Evolutionary conservation across 92 coral and sea anemone genomes (phyloP).

Genomic region (Actinernus sp.): DNA sequence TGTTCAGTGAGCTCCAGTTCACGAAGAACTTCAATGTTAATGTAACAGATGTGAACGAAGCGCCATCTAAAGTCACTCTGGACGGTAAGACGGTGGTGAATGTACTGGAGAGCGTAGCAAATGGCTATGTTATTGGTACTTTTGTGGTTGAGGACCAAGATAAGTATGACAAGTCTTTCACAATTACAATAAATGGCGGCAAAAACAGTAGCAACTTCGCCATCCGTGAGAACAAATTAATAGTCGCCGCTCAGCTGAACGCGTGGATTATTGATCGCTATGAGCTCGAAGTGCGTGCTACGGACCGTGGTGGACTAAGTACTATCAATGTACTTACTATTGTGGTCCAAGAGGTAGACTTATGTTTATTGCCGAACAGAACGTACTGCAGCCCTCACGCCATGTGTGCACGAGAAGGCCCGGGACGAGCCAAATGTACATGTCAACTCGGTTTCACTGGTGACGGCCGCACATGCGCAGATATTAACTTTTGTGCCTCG

Average conservation of each 20-base stretch:
- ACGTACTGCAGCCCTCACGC: constrained; percentile 66
- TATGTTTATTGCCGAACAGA: constrained; percentile 33
- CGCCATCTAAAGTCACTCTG: constrained; percentile 62
- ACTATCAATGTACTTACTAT: constrained; percentile 49
- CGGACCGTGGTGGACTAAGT: constrained; percentile 71
- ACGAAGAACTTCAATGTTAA: constrained; percentile 54
- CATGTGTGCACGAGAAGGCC: constrained; percentile 71
- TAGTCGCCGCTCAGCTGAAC: constrained; percentile 64
- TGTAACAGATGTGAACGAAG: constrained; percentile 63
- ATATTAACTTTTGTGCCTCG: constrained; percentile 63
- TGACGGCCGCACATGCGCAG: constrained; percentile 58
- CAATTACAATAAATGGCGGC: constrained; percentile 37
- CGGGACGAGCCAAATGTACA: constrained; percentile 65
- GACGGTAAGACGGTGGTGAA: constrained; percentile 53
- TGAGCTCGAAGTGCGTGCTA: constrained; percentile 50
- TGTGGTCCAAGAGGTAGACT: constrained; percentile 52
- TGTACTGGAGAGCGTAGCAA: constrained; percentile 30
- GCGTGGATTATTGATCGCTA: constrained; percentile 71
- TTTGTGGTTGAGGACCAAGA: constrained; percentile 71
- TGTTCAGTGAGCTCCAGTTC: constrained; percentile 45
- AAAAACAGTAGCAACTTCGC: constrained; percentile 37
- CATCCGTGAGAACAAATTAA: constrained; percentile 32
- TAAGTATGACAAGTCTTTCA: constrained; percentile 35
- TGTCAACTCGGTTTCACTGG: constrained; percentile 76
- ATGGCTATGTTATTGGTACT: constrained; percentile 41